Evolutionary conservation across 2,888 invertebrate genomes (phyloP).

Genomic region (Epinotia nisella): DNA sequence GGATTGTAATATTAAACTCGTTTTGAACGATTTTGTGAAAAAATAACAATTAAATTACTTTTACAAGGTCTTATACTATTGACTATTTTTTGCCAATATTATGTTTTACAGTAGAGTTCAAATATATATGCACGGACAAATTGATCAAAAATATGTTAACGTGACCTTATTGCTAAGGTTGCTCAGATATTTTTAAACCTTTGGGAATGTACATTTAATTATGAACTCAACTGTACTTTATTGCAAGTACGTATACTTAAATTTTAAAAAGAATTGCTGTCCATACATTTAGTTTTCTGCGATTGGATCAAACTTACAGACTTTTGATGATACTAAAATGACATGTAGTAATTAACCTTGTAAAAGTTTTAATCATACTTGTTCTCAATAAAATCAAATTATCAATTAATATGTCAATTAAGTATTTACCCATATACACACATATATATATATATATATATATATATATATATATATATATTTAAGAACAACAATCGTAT

Average conservation of each 20-base stretch:
- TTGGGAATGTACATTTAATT: too few relatives aligned
- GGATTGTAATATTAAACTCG: slow-evolving; percentile 21
- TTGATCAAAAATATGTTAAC: too few relatives aligned
- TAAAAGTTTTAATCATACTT: slow-evolving; percentile 1
- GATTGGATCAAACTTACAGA: too few relatives aligned
- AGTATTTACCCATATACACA: slow-evolving; percentile 47
- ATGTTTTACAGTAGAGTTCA: too few relatives aligned
- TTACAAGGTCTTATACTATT: neutral
- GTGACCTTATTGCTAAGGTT: too few relatives aligned
- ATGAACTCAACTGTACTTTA: too few relatives aligned
- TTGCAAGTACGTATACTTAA: too few relatives aligned
- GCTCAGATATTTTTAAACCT: too few relatives aligned
- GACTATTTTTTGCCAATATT: neutral
- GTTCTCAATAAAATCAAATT: slow-evolving; percentile 5
- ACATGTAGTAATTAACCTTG: neutral
- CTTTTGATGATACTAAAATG: too few relatives aligned
- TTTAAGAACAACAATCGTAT: slow-evolving; percentile 3
- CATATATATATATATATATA: slow-evolving; percentile 30
- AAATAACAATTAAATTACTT: slow-evolving; percentile 1
- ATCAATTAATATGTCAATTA: slow-evolving; percentile 61
- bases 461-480: slow-evolving; percentile 31
- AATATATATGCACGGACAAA: too few relatives aligned
- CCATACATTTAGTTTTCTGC: too few relatives aligned
- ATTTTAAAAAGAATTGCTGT: too few relatives aligned
- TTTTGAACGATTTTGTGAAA: slow-evolving; percentile 11